Evolutionary conservation across 1,140 invertebrate species (phyloP), one percentile per base, ranked within the genome.

Genomic region (Ceratitis capitata): DNA sequence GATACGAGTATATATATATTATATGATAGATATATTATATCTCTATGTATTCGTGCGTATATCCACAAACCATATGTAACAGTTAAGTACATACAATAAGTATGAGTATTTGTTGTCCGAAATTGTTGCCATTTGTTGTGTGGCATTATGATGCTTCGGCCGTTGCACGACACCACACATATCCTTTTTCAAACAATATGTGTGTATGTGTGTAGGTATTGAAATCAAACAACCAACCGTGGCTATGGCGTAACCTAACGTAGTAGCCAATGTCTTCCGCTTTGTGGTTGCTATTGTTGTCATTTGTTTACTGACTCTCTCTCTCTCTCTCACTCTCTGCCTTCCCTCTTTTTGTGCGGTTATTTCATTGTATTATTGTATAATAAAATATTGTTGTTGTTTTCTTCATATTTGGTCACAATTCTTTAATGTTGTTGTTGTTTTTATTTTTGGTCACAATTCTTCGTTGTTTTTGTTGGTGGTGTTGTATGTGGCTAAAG

Each of bases 401-500:
- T 35, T 10, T 14, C 16, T 78, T 23, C n/a, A n/a, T n/a, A n/a
- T n/a, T n/a, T n/a, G n/a, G 42, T 32, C 9, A 14, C 10, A 16
- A 4, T 14, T 35, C 3, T 35, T 16, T 64, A 23, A 14, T 35
- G 2, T 3, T 45, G 45, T 45, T 69, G 61, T 47, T 78, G 39
- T 78, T 78, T 35, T n/a, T 78, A 47, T 19, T 39, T 47, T 45
- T 78, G n/a, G 69, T 78, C 19, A 45, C 69, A 78, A 14, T 78
- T 78, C 12, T 14, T 23, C 45, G 69, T 47, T 78, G 39, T n/a
- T 51, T 3, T 29, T 23, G 1, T 14, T 32, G 32, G 14, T 42
- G 51, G 9, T 47, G 35, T 84, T 83, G 85, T 64, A n/a, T n/a
- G 78, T 51, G 85, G 85, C 78, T 85, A 85, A 85, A 85, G 85